These are phyloP conservation scores for Bos indicus DNA, from an alignment of 2,113 vertebrate species.

Conservation along the genomic window DNA sequence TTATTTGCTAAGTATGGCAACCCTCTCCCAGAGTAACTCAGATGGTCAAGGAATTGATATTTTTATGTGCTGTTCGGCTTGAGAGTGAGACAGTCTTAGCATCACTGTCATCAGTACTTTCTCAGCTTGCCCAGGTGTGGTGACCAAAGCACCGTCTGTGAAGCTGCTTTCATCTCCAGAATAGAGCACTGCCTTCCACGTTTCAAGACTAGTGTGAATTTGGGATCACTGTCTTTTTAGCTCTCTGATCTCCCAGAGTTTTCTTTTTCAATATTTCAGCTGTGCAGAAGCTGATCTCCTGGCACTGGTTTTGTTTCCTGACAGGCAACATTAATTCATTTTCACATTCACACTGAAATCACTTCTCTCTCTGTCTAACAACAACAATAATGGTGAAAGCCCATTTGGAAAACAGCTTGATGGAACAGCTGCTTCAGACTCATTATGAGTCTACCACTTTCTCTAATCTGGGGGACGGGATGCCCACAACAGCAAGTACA, in stretches of 20 bases:
- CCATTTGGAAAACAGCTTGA: conserved; percentile 71
- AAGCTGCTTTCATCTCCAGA: neutral
- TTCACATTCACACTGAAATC: conserved; percentile 72
- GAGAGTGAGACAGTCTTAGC: neutral
- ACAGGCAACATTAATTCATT: conserved; percentile 72
- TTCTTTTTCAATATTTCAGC: conserved; percentile 56
- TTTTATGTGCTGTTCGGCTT: neutral
- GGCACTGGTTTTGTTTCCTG: conserved; percentile 66
- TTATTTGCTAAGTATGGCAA: neutral
- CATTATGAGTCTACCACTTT: conserved; percentile 59
- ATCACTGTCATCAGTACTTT: neutral
- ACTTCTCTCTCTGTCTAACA: conserved; percentile 68
- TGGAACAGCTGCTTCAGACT: conserved; percentile 64
- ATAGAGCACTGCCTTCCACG: neutral
- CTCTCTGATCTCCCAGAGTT: conserved; percentile 29
- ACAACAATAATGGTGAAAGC: conserved; percentile 71
- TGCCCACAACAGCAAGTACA: neutral
- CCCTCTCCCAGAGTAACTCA: neutral
- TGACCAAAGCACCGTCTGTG: neutral
- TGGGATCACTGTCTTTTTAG: conserved; percentile 19
- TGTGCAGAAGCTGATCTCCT: conserved; percentile 57
- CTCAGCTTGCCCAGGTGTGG: neutral
- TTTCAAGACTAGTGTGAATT: neutral
- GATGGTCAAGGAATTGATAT: neutral
- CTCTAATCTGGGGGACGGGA: conserved; percentile 44